phyloP scores from a whole-genome alignment of 2,797 vertebrate genomes.

The Aulostomus chinensis region DNA sequence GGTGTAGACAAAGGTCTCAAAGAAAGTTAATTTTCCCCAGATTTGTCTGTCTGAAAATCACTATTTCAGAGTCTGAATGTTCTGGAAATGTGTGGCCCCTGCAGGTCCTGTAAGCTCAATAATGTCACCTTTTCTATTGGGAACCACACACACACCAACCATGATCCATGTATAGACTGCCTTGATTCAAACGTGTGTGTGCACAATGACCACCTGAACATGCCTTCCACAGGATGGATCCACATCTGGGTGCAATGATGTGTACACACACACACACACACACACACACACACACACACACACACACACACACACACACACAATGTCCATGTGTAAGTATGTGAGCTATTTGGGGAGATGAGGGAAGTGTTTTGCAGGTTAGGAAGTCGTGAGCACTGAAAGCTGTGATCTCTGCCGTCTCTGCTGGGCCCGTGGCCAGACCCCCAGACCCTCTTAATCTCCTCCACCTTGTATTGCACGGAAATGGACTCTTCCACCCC shows the following conservation, averaged over 20 bases:
- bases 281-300: not conserved
- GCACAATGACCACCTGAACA: conserved; percentile 38
- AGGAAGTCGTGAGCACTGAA: conserved; percentile 48
- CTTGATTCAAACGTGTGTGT: too few relatives aligned
- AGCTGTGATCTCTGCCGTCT: conserved; percentile 51
- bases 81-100: conserved; percentile 13
- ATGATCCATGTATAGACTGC: too few relatives aligned
- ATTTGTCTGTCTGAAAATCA: too few relatives aligned
- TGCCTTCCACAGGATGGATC: conserved; percentile 51
- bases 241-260: conserved; percentile 78
- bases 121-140: conserved; percentile 37
- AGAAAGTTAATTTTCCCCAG: too few relatives aligned
- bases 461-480: conserved; percentile 21
- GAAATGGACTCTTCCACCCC: conserved; percentile 57
- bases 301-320: not conserved
- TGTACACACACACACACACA: not conserved
- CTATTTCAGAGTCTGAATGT: too few relatives aligned
- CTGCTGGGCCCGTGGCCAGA: conserved; percentile 48
- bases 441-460: conserved; percentile 54
- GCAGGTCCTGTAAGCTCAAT: conserved; percentile 33
- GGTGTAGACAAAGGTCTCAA: too few relatives aligned
- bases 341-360: conserved; percentile 33
- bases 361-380: conserved; percentile 62
- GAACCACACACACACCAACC: conserved; percentile 7
- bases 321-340: conserved; percentile 18